Evolutionary conservation across 2,113 vertebrate species (phyloP), one percentile per base, ranked within the genome.

Genomic region (Daphoenositta chrysoptera): DNA sequence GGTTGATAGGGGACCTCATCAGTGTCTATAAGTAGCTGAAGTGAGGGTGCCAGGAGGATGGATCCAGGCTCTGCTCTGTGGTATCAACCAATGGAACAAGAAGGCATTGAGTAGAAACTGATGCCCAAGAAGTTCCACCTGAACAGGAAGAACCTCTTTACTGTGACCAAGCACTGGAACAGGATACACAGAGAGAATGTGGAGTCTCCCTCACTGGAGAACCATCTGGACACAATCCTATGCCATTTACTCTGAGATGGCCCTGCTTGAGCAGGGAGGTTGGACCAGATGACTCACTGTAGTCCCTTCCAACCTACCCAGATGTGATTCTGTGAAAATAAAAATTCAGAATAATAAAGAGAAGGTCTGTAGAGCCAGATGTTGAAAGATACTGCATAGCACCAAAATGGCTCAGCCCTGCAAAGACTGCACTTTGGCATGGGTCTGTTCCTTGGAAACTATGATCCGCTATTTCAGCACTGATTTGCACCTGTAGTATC

Each of bases 181-280:
- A 58, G 37, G 4, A 20, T 82, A 23, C 28, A 23, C 33, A 39
- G 28, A 82, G 17, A 31, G 14, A 11, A 8, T 12, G 14, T 79
- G 65, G 45, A 53, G 13, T 39, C 8, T 45, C 24, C 11, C 33
- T 75, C 44, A 48, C 53, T 47, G 28, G 10, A 45, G 53, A 68
- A 39, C 5, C 1, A 0, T 47, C 30, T 76, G 70, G n/a, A 60
- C 0, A 0, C 17, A 60, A 40, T 83, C 14, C 24, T 47, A 1
- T 47, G 53, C 70, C 24, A 12, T 40, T 14, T 77, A 30, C 28
- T 21, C 45, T 53, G 47, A 15, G 17, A 60, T n/a, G 2, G 2
- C 53, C 28, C 33, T 60, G 24, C 39, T 47, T 83, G 61, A 53
- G 14, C 39, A 61, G 24, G 7, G 47, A 61, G 14, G 30, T 54